Evolutionary conservation across 37 sponge, comb jelly and placozoan species (phyloP).

Genomic region (Agelas oroides): DNA sequence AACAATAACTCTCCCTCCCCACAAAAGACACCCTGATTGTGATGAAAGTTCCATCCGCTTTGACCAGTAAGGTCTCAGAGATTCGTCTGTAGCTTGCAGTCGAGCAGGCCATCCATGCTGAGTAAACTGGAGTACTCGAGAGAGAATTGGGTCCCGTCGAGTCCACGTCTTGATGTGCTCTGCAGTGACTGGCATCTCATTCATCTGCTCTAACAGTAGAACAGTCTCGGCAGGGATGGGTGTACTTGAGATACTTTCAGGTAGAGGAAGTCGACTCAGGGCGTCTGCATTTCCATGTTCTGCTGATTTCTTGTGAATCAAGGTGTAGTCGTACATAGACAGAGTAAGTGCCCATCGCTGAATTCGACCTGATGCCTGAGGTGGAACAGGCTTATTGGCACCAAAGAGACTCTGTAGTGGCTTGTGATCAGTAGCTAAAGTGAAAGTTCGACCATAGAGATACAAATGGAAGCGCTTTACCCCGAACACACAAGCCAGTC

Average conservation of each 20-base stretch:
- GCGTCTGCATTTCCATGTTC: conserved; percentile 35
- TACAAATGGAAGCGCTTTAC: conserved; percentile 14
- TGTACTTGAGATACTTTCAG: background rate
- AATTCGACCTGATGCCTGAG: conserved; percentile 8
- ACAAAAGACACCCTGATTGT: conserved; percentile 8
- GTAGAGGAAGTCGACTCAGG: conserved; percentile 3
- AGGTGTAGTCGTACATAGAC: conserved; percentile 15
- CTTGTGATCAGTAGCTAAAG: conserved; percentile 14
- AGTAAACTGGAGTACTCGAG: too few species aligned
- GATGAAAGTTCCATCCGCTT: background rate
- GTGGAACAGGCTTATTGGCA: conserved; percentile 5
- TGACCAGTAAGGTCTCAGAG: background rate
- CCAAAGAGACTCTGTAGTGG: background rate
- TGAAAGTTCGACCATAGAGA: conserved; percentile 4
- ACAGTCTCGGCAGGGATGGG: background rate
- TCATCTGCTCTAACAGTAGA: background rate
- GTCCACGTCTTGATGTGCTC: too few species aligned
- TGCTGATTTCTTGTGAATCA: background rate
- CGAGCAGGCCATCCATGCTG: too few species aligned
- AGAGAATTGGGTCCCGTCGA: too few species aligned
- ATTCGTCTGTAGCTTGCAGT: too few species aligned
- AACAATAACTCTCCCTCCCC: conserved; percentile 17
- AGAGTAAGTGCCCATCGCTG: conserved; percentile 37
- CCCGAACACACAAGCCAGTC: conserved; percentile 13
- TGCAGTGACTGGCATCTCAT: too few species aligned